Evolutionary conservation across 2,888 invertebrate species (phyloP), one percentile per base, ranked within the genome.

Genomic region (Dioctria linearis): DNA sequence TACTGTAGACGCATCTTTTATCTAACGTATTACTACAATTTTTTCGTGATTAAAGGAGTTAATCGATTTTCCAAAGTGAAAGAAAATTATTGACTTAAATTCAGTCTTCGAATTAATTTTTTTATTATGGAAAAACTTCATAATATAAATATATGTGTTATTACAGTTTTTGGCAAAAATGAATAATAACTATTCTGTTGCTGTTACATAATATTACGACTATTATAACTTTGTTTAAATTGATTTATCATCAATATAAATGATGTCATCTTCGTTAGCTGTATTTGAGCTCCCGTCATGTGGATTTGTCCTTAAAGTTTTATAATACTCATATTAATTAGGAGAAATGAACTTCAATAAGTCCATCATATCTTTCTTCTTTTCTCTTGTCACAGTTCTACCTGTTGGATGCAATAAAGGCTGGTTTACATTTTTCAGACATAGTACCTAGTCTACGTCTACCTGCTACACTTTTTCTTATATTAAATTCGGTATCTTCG

Each of bases 401-500:
- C 67, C 67, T 69, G 49, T 11, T 78, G 82, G 80, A 51, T 78
- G 71, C 54, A 66, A 66, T 66, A 42, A 79, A 67, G 66, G 67
- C 57, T 66, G 69, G 51, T 61, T 25, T 71, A 71, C 40, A 51
- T 66, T 80, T 82, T 80, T 80, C 73, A 80, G 65, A 63, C 73
- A 43, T 80, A 63, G 61, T 42, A 83, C n/a, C n/a, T n/a, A n/a
- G n/a, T n/a, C n/a, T n/a, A n/a, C n/a, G 81, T 84, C 82, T 83
- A 82, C 81, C 81, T 81, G 61, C 80, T 81, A 82, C 69, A 83
- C 81, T 82, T 81, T 83, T 84, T 75, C 80, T 83, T 79, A 84
- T 84, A 71, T 84, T 76, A 83, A 84, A 84, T 83, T 83, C 82
- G 81, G 80, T 37, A 83, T 84, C 80, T 84, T 83, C 81, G 73